Base-by-base conservation (phyloP, 2,888 invertebrate genomes). In the Drosophila fungiperda region DNA sequence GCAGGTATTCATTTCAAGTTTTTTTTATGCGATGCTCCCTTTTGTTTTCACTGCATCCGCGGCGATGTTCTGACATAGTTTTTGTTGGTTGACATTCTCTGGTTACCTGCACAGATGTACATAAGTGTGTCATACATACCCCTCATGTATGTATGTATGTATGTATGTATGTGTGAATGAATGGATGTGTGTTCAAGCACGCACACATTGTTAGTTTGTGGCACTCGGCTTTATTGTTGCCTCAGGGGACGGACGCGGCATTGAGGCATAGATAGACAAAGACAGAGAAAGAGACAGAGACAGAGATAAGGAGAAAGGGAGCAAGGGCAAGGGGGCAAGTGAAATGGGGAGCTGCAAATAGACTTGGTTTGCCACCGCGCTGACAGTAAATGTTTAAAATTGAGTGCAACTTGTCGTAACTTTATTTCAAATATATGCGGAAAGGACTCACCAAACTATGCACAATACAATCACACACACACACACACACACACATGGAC, bases 351-450 rank as follows among this genome's bases (percentile, higher is more conserved):
- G 38, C 3, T 29, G 40, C n/a, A 29, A 26, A 38, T n/a, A 33
- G 20, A 12, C 73, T 63, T 82, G 87, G 73, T 81, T 73, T 81
- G 87, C 82, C 78, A 71, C 78, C 65, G 63, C 77, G 80, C 78
- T 86, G 88, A 82, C 90, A 89, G 83, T 88, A 86, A 90, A 89
- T 90, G 90, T 78, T 90, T 84, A 86, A 90, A 89, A 90, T 87
- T 89, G 90, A 87, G 82, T 86, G 90, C 90, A 89, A 89, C 89
- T 90, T 85, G 85, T 86, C 90, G 83, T 83, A 90, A 89, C 82
- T 88, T 88, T 87, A 81, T 87, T 89, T 84, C 83, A 86, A 85
- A 85, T 85, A 85, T 83, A 85, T 84, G 87, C 87, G 85, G 84
- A 83, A 87, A 87, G 84, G 83, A 85, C 85, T 83, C 84, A 84